A percentile compares a stretch with the other conserved stretches of the same genome.
phyloP scores from a whole-genome alignment of 2,113 vertebrate species.

The Pao palembangensis region DNA sequence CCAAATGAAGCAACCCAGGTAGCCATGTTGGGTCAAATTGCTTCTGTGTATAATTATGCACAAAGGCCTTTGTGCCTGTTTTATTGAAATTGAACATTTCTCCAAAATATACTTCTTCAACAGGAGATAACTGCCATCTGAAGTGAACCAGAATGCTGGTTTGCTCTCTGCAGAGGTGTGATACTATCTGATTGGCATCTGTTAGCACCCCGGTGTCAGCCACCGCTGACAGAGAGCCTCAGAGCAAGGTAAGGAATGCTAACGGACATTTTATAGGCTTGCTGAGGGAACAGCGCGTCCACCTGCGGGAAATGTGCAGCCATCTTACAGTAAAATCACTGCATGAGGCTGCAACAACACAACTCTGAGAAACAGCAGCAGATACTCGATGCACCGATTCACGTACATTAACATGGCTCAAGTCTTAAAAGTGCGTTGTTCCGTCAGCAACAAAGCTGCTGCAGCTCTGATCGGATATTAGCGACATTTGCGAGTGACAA shows the following conservation, averaged over 20 bases:
- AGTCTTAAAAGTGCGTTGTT: too few species aligned
- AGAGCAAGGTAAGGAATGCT: constrained; percentile 16
- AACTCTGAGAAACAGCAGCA: constrained; percentile 16
- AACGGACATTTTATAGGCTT: background rate
- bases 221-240: constrained; percentile 2
- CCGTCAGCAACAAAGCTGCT: background rate
- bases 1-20: background rate
- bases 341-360: constrained; percentile 11
- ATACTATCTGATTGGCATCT: constrained; percentile 16
- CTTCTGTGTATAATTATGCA: background rate
- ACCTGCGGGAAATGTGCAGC: constrained; percentile 13
- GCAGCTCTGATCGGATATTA: background rate
- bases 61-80: too few species aligned
- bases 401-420: too few species aligned
- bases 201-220: constrained; percentile 4
- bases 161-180: constrained; percentile 5
- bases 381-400: background rate
- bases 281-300: background rate
- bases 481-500: constrained; percentile 27
- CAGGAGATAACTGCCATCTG: background rate
- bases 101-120: too few species aligned
- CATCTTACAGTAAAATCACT: constrained; percentile 27
- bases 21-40: background rate
- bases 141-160: background rate
- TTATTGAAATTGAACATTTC: too few species aligned